Evolutionary conservation across 2,113 vertebrate species (phyloP).

Genomic region (Tragulus kanchil): DNA sequence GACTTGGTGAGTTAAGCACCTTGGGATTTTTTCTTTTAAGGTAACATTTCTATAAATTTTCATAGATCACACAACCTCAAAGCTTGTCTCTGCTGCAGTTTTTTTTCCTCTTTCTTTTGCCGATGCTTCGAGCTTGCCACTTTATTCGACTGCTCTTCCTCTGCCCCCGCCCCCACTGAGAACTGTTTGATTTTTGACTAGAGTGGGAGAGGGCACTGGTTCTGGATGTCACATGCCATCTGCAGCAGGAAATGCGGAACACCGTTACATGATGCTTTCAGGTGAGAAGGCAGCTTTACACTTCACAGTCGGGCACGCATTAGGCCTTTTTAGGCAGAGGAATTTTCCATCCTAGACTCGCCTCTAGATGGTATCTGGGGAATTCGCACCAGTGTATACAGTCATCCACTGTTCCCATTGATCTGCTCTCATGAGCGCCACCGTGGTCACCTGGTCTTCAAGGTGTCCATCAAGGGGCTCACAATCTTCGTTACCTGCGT

Average conservation of each 20-base stretch:
- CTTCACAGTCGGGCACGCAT: not conserved
- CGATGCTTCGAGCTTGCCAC: not conserved
- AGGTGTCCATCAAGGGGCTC: accelerated
- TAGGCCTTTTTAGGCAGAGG: not conserved
- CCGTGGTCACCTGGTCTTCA: not conserved
- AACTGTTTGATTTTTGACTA: conserved; percentile 57
- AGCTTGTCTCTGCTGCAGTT: not conserved
- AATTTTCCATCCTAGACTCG: conserved; percentile 33
- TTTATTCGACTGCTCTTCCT: conserved; percentile 18
- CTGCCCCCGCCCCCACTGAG: not conserved
- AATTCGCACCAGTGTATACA: not conserved
- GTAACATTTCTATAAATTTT: conserved; percentile 52
- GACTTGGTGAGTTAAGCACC: conserved; percentile 24
- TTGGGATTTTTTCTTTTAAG: conserved; percentile 50
- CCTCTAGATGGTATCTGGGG: not conserved
- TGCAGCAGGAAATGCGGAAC: conserved; percentile 10
- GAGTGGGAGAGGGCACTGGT: not conserved
- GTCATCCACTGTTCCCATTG: not conserved
- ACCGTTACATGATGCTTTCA: not conserved
- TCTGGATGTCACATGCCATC: conserved; percentile 35
- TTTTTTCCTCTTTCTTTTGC: not conserved
- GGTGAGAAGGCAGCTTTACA: conserved; percentile 32
- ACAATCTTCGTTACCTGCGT: not conserved
- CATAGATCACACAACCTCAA: not conserved
- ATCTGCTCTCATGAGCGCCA: not conserved